Conservation (phyloP, 2,888 invertebrate species). For the Metallyticus violacea region DNA sequence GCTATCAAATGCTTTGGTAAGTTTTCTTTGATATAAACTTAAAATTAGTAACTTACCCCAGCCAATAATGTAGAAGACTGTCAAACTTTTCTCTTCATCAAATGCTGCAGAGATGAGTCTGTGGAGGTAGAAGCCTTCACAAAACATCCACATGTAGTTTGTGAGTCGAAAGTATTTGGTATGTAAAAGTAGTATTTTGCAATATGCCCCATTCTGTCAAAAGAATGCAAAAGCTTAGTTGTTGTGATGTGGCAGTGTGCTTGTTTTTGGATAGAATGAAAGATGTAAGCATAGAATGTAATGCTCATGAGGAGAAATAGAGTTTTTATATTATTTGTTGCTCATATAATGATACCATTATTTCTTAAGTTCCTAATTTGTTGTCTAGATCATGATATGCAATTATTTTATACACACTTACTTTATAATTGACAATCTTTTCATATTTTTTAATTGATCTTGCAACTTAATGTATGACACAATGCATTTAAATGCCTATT, state of each 20-base stretch:
- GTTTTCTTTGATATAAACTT: too few species aligned
- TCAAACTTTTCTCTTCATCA: constrained; percentile 43
- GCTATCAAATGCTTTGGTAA: too few species aligned
- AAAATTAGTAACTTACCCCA: constrained; percentile 53
- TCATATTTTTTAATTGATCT: too few species aligned
- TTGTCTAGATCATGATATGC: too few species aligned
- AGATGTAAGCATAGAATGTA: not conserved
- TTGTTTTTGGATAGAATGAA: not conserved
- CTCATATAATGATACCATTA: not conserved
- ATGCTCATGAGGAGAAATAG: not conserved
- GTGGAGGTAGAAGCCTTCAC: constrained; percentile 51
- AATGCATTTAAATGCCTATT: too few species aligned
- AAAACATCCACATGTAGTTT: constrained; percentile 53
- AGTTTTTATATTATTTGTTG: not conserved
- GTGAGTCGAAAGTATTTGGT: constrained; percentile 46
- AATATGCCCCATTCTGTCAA: constrained; percentile 38
- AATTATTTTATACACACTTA: too few species aligned
- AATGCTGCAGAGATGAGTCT: constrained; percentile 48
- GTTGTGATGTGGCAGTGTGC: not conserved
- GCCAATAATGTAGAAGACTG: constrained; percentile 47
- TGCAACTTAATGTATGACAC: too few species aligned
- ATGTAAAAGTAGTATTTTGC: constrained; percentile 40
- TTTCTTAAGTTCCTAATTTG: too few species aligned
- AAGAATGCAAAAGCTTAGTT: not conserved
- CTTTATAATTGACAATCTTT: too few species aligned